phyloP scores from a whole-genome alignment of 2,888 invertebrate species.

The Mylabris sibirica region DNA sequence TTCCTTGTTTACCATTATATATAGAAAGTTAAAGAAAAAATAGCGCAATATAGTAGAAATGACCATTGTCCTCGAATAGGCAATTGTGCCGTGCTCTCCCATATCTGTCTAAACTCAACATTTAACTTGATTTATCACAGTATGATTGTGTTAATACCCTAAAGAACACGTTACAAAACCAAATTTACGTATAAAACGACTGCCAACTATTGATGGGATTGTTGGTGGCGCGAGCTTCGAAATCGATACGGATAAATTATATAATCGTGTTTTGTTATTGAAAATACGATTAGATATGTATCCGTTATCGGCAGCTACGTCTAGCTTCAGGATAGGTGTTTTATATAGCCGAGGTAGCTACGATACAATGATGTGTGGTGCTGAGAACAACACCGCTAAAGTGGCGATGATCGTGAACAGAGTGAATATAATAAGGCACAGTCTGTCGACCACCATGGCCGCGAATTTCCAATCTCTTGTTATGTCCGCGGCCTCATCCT shows the following conservation, averaged over 20 bases:
- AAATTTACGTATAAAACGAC: constrained; percentile 56
- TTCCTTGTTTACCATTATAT: neutral
- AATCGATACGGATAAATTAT: constrained; percentile 41
- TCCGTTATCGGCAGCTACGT: constrained; percentile 35
- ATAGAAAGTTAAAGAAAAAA: neutral
- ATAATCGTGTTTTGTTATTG: constrained; percentile 33
- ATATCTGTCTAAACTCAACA: constrained; percentile 66
- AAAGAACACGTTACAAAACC: constrained; percentile 59
- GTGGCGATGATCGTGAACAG: constrained; percentile 97
- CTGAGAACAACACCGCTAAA: constrained; percentile 95
- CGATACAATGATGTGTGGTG: constrained; percentile 95
- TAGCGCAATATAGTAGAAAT: neutral
- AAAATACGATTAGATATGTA: constrained; percentile 31
- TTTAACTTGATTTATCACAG: constrained; percentile 75
- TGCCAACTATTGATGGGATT: constrained; percentile 47
- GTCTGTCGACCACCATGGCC: constrained; percentile 99
- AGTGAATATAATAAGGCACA: constrained; percentile 99
- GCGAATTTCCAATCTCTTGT: constrained; percentile 99
- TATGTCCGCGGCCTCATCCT: constrained; percentile 92
- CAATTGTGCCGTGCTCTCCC: constrained; percentile 14
- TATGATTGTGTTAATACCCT: constrained; percentile 64
- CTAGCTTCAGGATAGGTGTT: constrained; percentile 34
- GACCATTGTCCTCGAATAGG: constrained; percentile 9
- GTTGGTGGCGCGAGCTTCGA: constrained; percentile 42
- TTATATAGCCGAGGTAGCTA: constrained; percentile 66